These are phyloP conservation scores for Hemistola chrysoprasaria DNA, from an alignment of 2,888 invertebrate species.

Conservation along the genomic window DNA sequence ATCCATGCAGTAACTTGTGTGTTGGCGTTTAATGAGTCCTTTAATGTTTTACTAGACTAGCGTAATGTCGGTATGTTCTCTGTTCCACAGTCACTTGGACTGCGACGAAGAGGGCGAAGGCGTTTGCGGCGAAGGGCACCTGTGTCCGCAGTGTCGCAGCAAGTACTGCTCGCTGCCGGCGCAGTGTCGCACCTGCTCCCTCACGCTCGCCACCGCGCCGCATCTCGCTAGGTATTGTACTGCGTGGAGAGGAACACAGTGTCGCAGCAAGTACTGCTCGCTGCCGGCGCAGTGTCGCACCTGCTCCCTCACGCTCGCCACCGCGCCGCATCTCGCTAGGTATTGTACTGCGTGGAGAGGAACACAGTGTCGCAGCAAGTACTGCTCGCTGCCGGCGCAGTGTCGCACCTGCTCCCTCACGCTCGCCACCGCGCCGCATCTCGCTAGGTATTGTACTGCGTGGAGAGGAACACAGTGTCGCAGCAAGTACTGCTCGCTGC, in stretches of 20 bases:
- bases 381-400: conserved; percentile 98
- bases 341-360: too few relatives aligned
- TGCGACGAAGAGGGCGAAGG: conserved; percentile 85
- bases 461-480: conserved; percentile 98
- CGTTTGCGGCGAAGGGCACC: conserved; percentile 89
- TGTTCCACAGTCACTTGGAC: conserved; percentile 88
- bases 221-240: conserved; percentile 89
- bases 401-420: conserved; percentile 98
- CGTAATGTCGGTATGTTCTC: too few relatives aligned
- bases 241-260: too few relatives aligned
- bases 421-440: conserved; percentile 97
- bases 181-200: conserved; percentile 97
- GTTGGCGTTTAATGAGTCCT: too few relatives aligned
- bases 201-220: conserved; percentile 98
- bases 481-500: conserved; percentile 98
- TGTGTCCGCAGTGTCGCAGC: conserved; percentile 97
- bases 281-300: conserved; percentile 98
- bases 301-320: conserved; percentile 97
- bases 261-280: conserved; percentile 98
- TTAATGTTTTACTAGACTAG: too few relatives aligned
- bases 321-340: conserved; percentile 97
- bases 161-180: conserved; percentile 99
- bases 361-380: conserved; percentile 98
- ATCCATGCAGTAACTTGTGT: too few relatives aligned
- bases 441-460: conserved; percentile 85